Evolutionary conservation across 2,797 vertebrate species (phyloP).

Genomic region (Hybognathus amarus): DNA sequence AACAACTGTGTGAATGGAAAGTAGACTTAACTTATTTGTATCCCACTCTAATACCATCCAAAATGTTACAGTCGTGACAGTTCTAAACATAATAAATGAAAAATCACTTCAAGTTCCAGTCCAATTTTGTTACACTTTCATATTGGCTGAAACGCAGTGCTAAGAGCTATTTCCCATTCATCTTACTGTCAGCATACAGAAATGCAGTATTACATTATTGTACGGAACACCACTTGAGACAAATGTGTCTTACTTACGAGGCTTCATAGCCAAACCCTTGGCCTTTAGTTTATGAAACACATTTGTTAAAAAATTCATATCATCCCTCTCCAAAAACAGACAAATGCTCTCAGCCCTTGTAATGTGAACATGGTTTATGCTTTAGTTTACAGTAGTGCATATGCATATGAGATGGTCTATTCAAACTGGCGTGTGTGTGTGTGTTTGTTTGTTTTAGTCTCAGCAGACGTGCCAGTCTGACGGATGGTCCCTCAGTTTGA

Average conservation of each 20-base stretch:
- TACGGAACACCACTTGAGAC: slow-evolving; percentile 22
- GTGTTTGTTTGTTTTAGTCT: neutral
- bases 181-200: slow-evolving; percentile 46
- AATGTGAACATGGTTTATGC: neutral
- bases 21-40: neutral
- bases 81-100: neutral
- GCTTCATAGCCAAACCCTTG: neutral
- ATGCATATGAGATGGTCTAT: neutral
- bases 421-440: neutral
- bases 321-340: slow-evolving; percentile 12
- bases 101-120: neutral
- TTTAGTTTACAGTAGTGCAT: neutral
- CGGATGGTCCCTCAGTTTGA: slow-evolving; percentile 21
- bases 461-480: slow-evolving; percentile 8
- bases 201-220: slow-evolving; percentile 23
- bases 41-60: neutral
- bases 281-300: slow-evolving; percentile 33
- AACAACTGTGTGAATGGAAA: neutral
- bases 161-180: slow-evolving; percentile 11
- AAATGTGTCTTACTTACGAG: slow-evolving; percentile 27
- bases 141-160: slow-evolving; percentile 12
- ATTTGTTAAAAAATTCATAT: slow-evolving; percentile 31
- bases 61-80: neutral
- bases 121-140: slow-evolving; percentile 1
- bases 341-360: neutral